Base-by-base conservation (phyloP, 2,888 invertebrate species). In the Cheilosia vernalis region DNA sequence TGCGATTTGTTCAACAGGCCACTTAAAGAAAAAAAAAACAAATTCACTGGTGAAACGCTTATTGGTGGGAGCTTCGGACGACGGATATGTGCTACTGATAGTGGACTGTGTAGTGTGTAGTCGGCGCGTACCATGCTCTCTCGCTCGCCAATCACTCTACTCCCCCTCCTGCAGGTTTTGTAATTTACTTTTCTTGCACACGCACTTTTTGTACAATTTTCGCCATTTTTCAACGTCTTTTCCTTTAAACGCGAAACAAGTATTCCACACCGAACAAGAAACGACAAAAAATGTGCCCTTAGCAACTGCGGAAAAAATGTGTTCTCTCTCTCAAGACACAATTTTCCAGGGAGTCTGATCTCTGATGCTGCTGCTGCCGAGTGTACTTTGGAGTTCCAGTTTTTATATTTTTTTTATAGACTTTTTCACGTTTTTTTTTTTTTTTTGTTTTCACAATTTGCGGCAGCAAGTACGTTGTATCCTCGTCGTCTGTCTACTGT, bases 1-100 rank as follows among this genome's bases (percentile, higher is more conserved):
- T 13, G 51, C 2, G 44, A 78, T 58, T 73, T 60, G 82, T 64
- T 86, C 86, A 86, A 86, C 86, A 86, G 86, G 86, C 86, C 86
- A 82, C 86, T 82, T 69, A 63, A 64, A 72, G 63, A 37, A 44
- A 61, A 53, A 42, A 42, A 24, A 58, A 44, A 44, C 2, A 2
- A n/a, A n/a, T n/a, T 21, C 17, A 13, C 9, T 30, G 19, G 21
- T 49, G 21, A 73, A 37, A 24, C 37, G 44, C 19, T 21, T 37
- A 10, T 37, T 49, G 49, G 56, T 64, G 63, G 63, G 73, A 83
- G 63, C 56, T 78, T 77, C 66, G 67, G 64, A 66, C 27, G 17
- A 64, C 40, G 53, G 60, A 66, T 81, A 63, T 76, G 49, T 63
- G 42, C 27, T 72, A 27, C 51, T 24, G 30, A 76, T 58, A 74